phyloP scores from a whole-genome alignment of 2,888 invertebrate genomes.

The Pardosa pseudoannulata region DNA sequence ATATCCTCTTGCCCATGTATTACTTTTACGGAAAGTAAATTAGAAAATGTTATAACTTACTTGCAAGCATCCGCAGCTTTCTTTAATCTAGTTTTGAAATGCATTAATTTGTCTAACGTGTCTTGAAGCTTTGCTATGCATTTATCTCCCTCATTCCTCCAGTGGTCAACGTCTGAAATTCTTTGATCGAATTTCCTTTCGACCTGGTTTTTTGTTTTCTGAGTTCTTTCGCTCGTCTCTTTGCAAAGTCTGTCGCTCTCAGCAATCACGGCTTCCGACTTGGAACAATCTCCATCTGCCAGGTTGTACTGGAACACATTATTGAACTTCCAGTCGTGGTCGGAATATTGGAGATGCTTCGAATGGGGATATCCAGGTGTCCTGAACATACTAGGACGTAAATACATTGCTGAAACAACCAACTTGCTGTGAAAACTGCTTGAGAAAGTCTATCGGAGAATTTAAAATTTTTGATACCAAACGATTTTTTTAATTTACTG shows the following conservation, averaged over 20 bases:
- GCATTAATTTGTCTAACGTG: constrained; percentile 34
- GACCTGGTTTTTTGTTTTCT: constrained; percentile 40
- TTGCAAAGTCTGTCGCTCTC: constrained; percentile 55
- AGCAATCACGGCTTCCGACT: constrained; percentile 40
- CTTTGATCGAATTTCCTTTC: constrained; percentile 57
- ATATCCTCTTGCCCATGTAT: no score
- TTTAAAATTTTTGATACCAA: no score
- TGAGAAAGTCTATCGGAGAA: no score
- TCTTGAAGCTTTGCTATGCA: constrained; percentile 42
- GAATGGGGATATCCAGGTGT: constrained; percentile 48
- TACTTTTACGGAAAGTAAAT: no score
- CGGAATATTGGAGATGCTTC: constrained; percentile 47
- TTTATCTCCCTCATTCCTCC: constrained; percentile 47
- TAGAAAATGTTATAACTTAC: no score
- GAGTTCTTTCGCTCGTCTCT: constrained; percentile 39
- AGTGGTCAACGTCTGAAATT: constrained; percentile 57
- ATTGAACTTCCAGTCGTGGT: constrained; percentile 54
- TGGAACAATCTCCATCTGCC: constrained; percentile 55
- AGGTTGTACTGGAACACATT: constrained; percentile 50
- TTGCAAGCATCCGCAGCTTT: constrained; percentile 35
- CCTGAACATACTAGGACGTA: constrained; percentile 25
- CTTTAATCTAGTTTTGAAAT: constrained; percentile 36
- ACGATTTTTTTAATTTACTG: no score
- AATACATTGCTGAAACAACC: not conserved
- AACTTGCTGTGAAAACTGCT: no score